phyloP scores from a whole-genome alignment of 2,797 vertebrate species.

The Florisuga fusca region DNA sequence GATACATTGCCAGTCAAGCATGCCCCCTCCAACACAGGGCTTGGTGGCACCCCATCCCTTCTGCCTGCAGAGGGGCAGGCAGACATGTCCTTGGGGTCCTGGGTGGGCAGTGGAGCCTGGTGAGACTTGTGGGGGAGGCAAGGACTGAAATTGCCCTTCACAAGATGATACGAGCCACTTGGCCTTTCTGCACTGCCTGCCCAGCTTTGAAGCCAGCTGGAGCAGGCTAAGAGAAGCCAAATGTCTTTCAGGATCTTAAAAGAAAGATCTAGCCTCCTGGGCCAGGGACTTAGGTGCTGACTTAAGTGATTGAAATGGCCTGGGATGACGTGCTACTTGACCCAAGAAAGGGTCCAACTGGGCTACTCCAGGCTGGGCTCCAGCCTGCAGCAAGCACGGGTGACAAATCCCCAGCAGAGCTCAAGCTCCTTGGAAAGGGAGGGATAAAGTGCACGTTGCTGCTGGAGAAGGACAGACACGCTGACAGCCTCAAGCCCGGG shows the following conservation, averaged over 20 bases:
- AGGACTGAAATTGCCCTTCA: not conserved
- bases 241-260: not conserved
- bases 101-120: not conserved
- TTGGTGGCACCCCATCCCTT: not conserved
- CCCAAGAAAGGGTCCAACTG: not conserved
- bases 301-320: not conserved
- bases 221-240: constrained; percentile 10
- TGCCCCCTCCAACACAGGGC: not conserved
- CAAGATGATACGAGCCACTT: not conserved
- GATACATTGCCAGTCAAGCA: not conserved
- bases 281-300: constrained; percentile 27
- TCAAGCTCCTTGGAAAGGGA: not conserved
- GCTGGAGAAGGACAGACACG: not conserved
- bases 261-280: not conserved
- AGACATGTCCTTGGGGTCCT: accelerated
- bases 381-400: not conserved
- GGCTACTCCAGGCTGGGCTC: not conserved
- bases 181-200: not conserved
- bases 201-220: constrained; percentile 25
- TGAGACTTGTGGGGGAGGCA: not conserved
- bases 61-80: accelerated
- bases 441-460: accelerated
- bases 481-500: accelerated
- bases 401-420: not conserved
- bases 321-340: not conserved